Conservation (phyloP, 2,113 vertebrate genomes). For the Vulpes vulpes region DNA sequence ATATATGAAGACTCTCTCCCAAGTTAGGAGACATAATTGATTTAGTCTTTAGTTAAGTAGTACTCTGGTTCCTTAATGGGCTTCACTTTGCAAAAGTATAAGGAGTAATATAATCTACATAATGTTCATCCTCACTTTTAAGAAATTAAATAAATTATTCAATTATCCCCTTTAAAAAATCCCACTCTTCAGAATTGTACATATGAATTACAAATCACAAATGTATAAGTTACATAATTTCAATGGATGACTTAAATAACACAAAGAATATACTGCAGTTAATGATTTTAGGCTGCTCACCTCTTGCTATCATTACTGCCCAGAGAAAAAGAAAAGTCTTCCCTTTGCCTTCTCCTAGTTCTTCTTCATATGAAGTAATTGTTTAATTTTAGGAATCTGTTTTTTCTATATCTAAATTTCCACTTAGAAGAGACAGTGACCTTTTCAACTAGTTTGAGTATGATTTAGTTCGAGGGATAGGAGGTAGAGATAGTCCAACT, state of each 20-base stretch:
- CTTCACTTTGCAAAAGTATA: slow-evolving; percentile 22
- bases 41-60: background rate
- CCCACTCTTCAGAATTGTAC: background rate
- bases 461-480: background rate
- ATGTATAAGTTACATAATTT: background rate
- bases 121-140: slow-evolving; percentile 48
- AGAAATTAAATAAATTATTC: slow-evolving; percentile 52
- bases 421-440: background rate
- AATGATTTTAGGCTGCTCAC: background rate
- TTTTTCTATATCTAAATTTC: background rate
- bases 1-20: background rate
- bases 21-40: background rate
- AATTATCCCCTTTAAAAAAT: slow-evolving; percentile 33
- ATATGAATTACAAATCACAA: slow-evolving; percentile 39
- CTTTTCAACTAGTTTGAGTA: background rate
- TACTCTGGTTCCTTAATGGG: background rate
- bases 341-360: background rate
- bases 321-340: background rate
- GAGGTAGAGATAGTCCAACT: background rate
- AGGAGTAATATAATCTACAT: slow-evolving; percentile 20
- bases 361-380: background rate
- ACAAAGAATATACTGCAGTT: background rate
- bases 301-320: background rate
- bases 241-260: background rate
- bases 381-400: background rate